Evolutionary conservation across 1,140 invertebrate genomes (phyloP).

Genomic region (Drosophila ficusphila): DNA sequence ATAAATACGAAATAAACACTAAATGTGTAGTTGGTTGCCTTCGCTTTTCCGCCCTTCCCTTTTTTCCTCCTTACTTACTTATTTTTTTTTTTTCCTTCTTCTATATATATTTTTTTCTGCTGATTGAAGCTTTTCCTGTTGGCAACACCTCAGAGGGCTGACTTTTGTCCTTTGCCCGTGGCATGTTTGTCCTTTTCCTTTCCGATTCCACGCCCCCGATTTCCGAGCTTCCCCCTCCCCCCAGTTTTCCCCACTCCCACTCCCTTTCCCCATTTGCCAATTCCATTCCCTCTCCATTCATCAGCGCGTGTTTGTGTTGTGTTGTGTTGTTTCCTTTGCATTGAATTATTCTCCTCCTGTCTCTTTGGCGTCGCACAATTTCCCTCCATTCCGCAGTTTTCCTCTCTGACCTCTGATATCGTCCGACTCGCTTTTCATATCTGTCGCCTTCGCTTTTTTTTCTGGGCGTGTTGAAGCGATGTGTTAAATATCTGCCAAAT

Average conservation of each 20-base stretch:
- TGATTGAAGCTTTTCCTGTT: constrained; percentile 77
- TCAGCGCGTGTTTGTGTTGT: constrained; percentile 42
- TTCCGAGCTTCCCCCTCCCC: neutral
- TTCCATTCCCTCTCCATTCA: constrained; percentile 9
- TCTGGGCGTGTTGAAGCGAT: constrained; percentile 30
- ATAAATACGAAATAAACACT: constrained; percentile 81
- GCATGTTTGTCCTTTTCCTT: constrained; percentile 72
- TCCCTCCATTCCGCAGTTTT: constrained; percentile 1
- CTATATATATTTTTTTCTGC: constrained; percentile 49
- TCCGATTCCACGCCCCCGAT: constrained; percentile 33
- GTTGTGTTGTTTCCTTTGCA: constrained; percentile 32
- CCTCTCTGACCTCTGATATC: constrained; percentile 23
- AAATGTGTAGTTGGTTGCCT: constrained; percentile 72
- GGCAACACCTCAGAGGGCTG: constrained; percentile 72
- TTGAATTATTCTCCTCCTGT: constrained; percentile 37
- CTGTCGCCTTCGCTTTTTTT: constrained; percentile 15
- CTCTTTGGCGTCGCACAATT: constrained; percentile 15
- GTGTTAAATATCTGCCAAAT: constrained; percentile 48
- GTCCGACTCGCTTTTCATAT: constrained; percentile 14
- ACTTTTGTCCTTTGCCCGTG: constrained; percentile 75
- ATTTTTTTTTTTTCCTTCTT: neutral
- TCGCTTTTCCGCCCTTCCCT: constrained; percentile 1
- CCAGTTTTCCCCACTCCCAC: neutral
- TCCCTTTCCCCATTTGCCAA: constrained; percentile 1
- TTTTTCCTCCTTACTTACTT: no score